phyloP scores from a whole-genome alignment of 2,797 vertebrate species.

The Eremophila alpestris region DNA sequence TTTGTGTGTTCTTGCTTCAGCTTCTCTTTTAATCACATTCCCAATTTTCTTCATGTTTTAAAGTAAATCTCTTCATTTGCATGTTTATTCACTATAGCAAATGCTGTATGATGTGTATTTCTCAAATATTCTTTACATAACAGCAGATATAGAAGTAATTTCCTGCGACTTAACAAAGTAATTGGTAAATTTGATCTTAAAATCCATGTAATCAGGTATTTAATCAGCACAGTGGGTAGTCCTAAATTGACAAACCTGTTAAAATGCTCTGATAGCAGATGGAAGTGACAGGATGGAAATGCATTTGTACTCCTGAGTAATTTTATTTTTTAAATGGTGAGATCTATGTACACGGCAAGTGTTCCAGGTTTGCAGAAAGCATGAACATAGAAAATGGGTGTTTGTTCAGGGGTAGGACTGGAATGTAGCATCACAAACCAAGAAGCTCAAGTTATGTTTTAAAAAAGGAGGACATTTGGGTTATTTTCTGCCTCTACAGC shows the following conservation, averaged over 20 bases:
- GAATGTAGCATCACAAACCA: background rate
- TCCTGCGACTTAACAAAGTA: background rate
- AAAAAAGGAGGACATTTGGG: background rate
- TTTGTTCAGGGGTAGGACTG: background rate
- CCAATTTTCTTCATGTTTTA: conserved; percentile 17
- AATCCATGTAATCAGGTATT: background rate
- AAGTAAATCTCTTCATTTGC: conserved; percentile 16
- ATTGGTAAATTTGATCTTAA: background rate
- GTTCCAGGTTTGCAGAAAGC: background rate
- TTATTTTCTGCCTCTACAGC: background rate
- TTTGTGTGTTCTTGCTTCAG: conserved; percentile 7
- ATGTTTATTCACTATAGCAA: background rate
- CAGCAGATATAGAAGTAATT: background rate
- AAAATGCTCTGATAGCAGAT: background rate
- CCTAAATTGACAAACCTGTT: background rate
- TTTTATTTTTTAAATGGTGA: background rate
- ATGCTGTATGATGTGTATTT: background rate
- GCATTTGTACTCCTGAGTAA: background rate
- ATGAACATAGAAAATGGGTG: background rate
- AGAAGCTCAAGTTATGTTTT: background rate
- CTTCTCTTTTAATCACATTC: background rate
- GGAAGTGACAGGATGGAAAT: background rate
- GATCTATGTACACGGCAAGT: background rate
- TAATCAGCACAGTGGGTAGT: background rate
- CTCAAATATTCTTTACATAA: background rate